Evolutionary conservation across 2,113 vertebrate species (phyloP).

Genomic region (Ceratotherium simum): DNA sequence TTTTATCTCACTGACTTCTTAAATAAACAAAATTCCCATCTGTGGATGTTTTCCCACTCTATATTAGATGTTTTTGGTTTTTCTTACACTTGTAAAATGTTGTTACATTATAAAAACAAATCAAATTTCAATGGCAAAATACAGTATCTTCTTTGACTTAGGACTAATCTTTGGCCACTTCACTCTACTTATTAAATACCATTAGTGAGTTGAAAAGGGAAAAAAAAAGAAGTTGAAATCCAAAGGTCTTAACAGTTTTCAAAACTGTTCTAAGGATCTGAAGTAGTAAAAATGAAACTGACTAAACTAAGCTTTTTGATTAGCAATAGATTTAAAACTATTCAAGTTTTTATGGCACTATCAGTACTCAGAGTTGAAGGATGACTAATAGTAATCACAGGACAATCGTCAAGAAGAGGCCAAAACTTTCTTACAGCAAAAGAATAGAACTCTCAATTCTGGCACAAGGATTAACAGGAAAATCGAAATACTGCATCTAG

Average conservation of each 20-base stretch:
- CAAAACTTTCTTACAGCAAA: background rate
- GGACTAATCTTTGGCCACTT: background rate
- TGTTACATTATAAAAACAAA: background rate
- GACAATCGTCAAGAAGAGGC: background rate
- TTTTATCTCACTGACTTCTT: slow-evolving; percentile 45
- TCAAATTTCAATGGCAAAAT: slow-evolving; percentile 17
- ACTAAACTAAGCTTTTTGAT: background rate
- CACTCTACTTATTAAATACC: background rate
- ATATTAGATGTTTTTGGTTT: background rate
- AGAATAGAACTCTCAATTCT: background rate
- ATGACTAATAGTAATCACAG: background rate
- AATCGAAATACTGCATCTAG: background rate
- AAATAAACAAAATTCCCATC: slow-evolving; percentile 12
- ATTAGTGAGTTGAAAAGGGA: background rate
- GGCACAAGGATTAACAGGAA: background rate
- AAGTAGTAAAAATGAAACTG: background rate
- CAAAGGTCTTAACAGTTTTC: background rate
- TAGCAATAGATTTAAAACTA: background rate
- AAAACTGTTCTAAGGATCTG: background rate
- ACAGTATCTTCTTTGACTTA: background rate
- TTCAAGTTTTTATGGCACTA: background rate
- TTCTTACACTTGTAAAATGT: slow-evolving; percentile 5
- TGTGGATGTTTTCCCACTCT: background rate
- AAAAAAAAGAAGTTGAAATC: slow-evolving; percentile 21
- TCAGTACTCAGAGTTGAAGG: background rate